Conservation (phyloP, 37 sponge, comb jelly and placozoan genomes). For the Hormiphora californensis region DNA sequence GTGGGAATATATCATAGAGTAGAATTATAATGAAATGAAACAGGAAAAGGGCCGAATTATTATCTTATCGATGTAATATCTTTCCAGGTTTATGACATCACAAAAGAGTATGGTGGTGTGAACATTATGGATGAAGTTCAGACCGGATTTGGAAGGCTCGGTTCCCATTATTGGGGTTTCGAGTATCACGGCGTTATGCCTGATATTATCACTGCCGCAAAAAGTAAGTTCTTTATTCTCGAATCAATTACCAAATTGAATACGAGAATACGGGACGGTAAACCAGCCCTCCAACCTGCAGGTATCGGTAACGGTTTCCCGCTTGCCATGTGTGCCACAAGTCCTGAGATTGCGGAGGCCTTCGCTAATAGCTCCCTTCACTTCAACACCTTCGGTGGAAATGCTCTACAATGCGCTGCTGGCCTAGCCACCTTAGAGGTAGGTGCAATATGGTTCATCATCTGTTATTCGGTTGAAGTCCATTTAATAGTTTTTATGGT, state of each 20-base stretch:
- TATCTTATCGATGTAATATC: background rate
- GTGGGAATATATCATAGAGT: background rate
- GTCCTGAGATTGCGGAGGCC: constrained; percentile 74
- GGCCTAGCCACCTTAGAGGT: constrained; percentile 83
- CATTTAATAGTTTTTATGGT: too few relatives aligned
- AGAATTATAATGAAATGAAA: background rate
- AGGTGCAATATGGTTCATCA: constrained; percentile 10
- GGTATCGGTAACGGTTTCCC: constrained; percentile 95
- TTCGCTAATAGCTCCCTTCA: constrained; percentile 67
- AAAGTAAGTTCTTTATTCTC: background rate
- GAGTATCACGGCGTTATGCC: constrained; percentile 72
- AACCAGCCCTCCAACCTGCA: background rate
- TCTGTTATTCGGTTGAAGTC: too few relatives aligned
- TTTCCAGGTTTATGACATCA: background rate
- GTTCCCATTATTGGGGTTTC: constrained; percentile 91
- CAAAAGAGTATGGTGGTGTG: background rate
- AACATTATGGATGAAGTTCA: constrained; percentile 68
- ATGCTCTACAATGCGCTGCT: constrained; percentile 84
- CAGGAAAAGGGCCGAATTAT: background rate
- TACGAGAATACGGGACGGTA: background rate
- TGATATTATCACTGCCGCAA: constrained; percentile 62
- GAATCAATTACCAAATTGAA: background rate
- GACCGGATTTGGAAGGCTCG: constrained; percentile 90
- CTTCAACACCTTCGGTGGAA: constrained; percentile 96
- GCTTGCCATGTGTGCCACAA: constrained; percentile 84